A percentile compares a stretch with the other conserved stretches of the same genome.
Evolutionary conservation across 2,888 invertebrate genomes (phyloP).

Genomic region (Polymixis flavicincta): DNA sequence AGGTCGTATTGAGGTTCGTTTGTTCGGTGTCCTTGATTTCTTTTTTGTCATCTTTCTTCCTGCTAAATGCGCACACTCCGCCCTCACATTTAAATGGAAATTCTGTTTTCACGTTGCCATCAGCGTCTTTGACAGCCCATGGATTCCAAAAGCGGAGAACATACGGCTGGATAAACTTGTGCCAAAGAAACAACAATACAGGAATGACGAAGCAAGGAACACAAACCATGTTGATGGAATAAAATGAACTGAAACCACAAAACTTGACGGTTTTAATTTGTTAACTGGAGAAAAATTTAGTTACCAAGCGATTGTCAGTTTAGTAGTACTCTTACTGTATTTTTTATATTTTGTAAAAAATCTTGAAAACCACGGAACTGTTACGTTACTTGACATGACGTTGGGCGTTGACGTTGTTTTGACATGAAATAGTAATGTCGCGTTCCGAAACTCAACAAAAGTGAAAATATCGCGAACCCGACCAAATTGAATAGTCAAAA

Average conservation of each 20-base stretch:
- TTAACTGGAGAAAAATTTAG: neutral
- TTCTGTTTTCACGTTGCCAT: constrained; percentile 91
- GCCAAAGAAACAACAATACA: constrained; percentile 95
- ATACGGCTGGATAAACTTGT: constrained; percentile 95
- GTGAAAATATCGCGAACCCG: too few relatives aligned
- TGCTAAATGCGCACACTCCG: constrained; percentile 87
- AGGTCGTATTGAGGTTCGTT: constrained; percentile 51
- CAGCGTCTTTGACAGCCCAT: constrained; percentile 92
- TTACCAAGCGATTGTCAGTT: constrained; percentile 2
- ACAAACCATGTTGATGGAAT: constrained; percentile 92
- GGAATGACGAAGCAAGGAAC: constrained; percentile 97
- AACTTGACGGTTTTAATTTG: neutral
- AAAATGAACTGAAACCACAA: constrained; percentile 6
- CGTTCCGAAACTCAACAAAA: too few relatives aligned
- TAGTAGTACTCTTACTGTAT: neutral
- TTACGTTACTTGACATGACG: neutral
- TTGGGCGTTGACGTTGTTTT: neutral
- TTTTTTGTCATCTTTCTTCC: constrained; percentile 70
- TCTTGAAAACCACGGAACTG: neutral
- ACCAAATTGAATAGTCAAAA: too few relatives aligned
- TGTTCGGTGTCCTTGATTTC: constrained; percentile 64
- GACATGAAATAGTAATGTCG: too few relatives aligned
- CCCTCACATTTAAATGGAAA: constrained; percentile 91
- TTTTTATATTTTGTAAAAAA: constrained; percentile 5
- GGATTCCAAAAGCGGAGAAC: constrained; percentile 95